phyloP scores from a whole-genome alignment of 2,113 vertebrate species.

The Nettapus auritus region DNA sequence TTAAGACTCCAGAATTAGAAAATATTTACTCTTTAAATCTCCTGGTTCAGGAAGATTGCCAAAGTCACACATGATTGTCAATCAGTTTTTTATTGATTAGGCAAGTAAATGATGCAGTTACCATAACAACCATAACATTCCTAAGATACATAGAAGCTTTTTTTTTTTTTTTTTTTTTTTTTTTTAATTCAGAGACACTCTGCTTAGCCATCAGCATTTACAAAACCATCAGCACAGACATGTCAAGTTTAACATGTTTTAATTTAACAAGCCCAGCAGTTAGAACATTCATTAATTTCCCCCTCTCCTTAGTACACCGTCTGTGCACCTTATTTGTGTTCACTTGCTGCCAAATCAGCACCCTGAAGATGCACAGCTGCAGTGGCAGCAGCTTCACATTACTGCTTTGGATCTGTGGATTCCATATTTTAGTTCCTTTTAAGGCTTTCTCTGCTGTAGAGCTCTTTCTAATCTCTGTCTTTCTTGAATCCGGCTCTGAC shows the following conservation, averaged over 20 bases:
- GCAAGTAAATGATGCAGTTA: neutral
- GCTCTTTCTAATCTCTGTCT: neutral
- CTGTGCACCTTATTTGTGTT: constrained; percentile 52
- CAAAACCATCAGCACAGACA: constrained; percentile 30
- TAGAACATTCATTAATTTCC: constrained; percentile 41
- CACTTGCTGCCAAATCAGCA: constrained; percentile 25
- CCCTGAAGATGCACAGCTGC: constrained; percentile 44
- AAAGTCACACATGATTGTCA: neutral
- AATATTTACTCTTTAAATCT: constrained; percentile 7
- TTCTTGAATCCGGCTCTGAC: neutral
- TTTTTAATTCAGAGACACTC: neutral
- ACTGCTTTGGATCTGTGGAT: neutral
- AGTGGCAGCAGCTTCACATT: neutral
- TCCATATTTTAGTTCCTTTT: neutral
- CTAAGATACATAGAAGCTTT: neutral
- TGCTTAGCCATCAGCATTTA: constrained; percentile 33
- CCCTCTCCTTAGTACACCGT: neutral
- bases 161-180: neutral
- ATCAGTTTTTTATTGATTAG: neutral
- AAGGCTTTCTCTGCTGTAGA: neutral
- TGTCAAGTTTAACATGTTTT: constrained; percentile 60
- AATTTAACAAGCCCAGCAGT: constrained; percentile 17
- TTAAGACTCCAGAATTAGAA: neutral
- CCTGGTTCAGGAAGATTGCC: neutral
- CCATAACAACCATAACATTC: neutral